phyloP scores from a whole-genome alignment of 2,113 vertebrate genomes.

The Cinclus cinclus region DNA sequence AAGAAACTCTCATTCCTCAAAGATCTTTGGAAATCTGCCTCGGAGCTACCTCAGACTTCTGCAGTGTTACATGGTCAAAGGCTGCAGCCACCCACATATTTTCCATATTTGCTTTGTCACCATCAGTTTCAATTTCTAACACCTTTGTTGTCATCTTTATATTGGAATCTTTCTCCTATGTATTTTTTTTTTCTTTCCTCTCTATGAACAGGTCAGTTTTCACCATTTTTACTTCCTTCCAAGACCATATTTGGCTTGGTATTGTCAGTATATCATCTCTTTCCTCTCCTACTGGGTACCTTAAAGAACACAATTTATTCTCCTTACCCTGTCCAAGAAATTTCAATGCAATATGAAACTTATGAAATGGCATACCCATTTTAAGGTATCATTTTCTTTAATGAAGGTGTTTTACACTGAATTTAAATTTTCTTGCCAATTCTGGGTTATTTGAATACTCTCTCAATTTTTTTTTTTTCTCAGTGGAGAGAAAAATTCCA shows the following conservation, averaged over 20 bases:
- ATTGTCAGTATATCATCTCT: neutral
- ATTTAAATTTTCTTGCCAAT: neutral
- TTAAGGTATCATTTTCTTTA: neutral
- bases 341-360: neutral
- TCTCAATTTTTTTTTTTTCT: neutral
- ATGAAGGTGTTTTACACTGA: neutral
- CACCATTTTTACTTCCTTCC: neutral
- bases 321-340: neutral
- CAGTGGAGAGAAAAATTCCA: neutral
- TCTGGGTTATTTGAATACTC: neutral
- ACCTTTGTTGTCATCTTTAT: neutral
- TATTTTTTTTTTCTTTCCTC: neutral
- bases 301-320: neutral
- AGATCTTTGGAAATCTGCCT: neutral
- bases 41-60: neutral
- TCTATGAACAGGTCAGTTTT: neutral
- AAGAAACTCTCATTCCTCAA: neutral
- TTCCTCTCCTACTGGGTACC: neutral
- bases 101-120: neutral
- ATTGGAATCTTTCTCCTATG: neutral
- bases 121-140: neutral
- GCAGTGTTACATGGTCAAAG: neutral
- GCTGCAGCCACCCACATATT: neutral
- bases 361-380: neutral
- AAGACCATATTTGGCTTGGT: neutral